Evolutionary conservation across 1,140 invertebrate species (phyloP).

Genomic region (Drosophila funebris): DNA sequence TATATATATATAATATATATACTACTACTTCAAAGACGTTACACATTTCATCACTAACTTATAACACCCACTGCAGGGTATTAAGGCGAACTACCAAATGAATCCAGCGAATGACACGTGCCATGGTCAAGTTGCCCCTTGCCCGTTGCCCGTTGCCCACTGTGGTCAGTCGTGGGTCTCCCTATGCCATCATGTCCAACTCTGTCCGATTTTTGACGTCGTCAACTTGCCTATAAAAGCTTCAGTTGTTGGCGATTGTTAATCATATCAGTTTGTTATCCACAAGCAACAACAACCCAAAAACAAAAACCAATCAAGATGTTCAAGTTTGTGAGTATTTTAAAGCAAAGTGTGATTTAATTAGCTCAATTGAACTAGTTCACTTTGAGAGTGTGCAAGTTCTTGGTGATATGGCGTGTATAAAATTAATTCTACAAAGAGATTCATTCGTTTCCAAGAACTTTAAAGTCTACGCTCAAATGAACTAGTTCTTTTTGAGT

Average conservation of each 20-base stretch:
- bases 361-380: background rate
- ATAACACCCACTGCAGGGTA: too few relatives aligned
- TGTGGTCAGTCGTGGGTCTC: background rate
- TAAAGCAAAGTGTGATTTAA: background rate
- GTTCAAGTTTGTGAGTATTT: slow-evolving; percentile 82
- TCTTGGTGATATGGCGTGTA: too few relatives aligned
- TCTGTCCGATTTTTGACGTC: slow-evolving; percentile 14
- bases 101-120: slow-evolving; percentile 48
- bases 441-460: too few relatives aligned
- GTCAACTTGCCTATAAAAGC: slow-evolving; percentile 59
- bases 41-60: too few relatives aligned
- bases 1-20: too few relatives aligned
- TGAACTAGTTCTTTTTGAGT: too few relatives aligned
- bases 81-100: too few relatives aligned
- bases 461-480: too few relatives aligned
- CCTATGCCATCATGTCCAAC: background rate
- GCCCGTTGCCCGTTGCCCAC: slow-evolving; percentile 12
- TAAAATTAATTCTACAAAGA: too few relatives aligned
- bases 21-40: too few relatives aligned
- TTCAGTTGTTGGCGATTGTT: slow-evolving; percentile 14
- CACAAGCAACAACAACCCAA: slow-evolving; percentile 51
- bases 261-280: slow-evolving; percentile 73
- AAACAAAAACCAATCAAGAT: slow-evolving; percentile 60
- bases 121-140: slow-evolving; percentile 53
- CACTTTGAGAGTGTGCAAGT: background rate